Conservation (phyloP, 2,113 vertebrate genomes). For the Sebastes schlegelii region DNA sequence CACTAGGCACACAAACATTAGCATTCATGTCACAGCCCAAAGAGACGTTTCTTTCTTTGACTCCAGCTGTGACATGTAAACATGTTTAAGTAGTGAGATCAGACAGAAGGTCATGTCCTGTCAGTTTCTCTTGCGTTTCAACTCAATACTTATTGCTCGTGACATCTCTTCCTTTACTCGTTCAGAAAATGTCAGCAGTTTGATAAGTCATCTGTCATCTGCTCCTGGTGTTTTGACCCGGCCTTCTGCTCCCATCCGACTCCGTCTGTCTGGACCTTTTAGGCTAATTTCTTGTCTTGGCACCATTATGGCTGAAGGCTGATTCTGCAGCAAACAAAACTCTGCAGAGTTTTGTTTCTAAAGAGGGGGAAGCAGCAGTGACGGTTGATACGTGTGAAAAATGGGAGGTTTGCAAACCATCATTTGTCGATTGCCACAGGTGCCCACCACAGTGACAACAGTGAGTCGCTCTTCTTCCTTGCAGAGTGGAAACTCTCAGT, state of each 20-base stretch:
- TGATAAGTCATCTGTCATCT: constrained; percentile 18
- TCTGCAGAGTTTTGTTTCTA: background rate
- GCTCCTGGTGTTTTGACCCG: constrained; percentile 33
- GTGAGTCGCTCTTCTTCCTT: constrained; percentile 4
- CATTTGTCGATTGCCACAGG: constrained; percentile 5
- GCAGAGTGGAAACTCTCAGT: constrained; percentile 20
- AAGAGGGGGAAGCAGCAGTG: constrained; percentile 1
- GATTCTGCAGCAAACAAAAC: constrained; percentile 1
- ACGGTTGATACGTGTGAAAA: constrained; percentile 26
- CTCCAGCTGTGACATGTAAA: constrained; percentile 2
- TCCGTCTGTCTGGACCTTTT: constrained; percentile 20
- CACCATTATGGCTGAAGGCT: constrained; percentile 13
- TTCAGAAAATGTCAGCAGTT: constrained; percentile 43
- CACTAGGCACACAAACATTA: background rate
- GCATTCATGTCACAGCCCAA: background rate
- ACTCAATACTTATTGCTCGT: background rate
- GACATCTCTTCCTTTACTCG: constrained; percentile 19
- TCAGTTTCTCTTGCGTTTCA: background rate
- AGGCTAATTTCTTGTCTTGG: constrained; percentile 9
- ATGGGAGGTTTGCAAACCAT: constrained; percentile 6
- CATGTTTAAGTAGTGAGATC: constrained; percentile 5
- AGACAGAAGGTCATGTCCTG: constrained; percentile 19
- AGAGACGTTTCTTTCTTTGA: background rate
- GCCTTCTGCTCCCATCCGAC: constrained; percentile 19
- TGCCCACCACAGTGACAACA: constrained; percentile 31